Evolutionary conservation across 2,797 vertebrate genomes (phyloP), one percentile per base, ranked within the genome.

Genomic region (Epinephelus awoara): DNA sequence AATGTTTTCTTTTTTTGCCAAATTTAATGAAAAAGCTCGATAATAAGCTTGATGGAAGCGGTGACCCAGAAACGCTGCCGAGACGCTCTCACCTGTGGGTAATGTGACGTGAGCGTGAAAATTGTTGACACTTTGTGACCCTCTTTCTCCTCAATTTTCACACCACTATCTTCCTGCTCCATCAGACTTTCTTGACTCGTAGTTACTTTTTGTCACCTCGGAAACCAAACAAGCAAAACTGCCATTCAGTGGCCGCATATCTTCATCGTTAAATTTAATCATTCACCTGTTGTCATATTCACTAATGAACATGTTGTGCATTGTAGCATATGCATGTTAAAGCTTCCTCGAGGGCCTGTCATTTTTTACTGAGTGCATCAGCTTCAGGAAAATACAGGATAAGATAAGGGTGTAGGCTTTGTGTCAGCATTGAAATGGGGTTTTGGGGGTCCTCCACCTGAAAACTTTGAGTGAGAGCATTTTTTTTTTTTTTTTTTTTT

Each of bases 61-160:
- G 54, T 71, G 81, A 82, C 77, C 75, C 67, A 75, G 63, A 84
- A 71, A 56, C 13, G 34, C 42, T 67, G 52, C 62, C 4, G 8
- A 73, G 59, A 66, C 18, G 12, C 55, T 70, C 52, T 52, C 19
- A 65, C 66, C 61, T 23, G 55, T 56, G 67, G 69, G 27, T 75
- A 13, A 67, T 70, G 83, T 75, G 61, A 65, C 61, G 42, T 54
- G 18, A 70, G 52, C 12, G 3, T 55, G n/a, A 75, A 84, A 86
- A 82, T 56, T 75, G 67, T 58, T 52, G 49, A 49, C 71, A 80
- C 75, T 72, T 79, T n/a, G 42, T 66, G 68, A 83, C 71, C 50
- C 84, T 88, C 79, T 55, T 49, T 15, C 69, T 69, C 72, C 34
- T 46, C 46, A 15, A 1, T 72, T 78, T 74, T 79, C 73, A 46